phyloP scores from a whole-genome alignment of 2,113 vertebrate species.

The Hippoglossus stenolepis region DNA sequence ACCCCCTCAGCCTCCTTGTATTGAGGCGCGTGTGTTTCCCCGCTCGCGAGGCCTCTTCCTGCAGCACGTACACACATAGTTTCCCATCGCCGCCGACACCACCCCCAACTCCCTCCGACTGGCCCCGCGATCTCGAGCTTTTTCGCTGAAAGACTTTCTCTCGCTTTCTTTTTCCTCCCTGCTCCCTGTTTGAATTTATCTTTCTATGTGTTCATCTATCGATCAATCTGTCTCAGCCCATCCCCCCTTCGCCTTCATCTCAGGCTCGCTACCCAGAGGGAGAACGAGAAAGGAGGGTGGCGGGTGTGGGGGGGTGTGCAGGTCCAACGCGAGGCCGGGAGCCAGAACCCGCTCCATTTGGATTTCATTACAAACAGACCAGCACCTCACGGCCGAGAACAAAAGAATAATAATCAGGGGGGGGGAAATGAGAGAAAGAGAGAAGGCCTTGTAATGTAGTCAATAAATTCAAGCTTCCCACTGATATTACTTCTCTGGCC shows the following conservation, averaged over 20 bases:
- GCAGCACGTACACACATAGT: slow-evolving; percentile 78
- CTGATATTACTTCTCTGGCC: slow-evolving; percentile 31
- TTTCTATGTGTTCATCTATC: slow-evolving; percentile 14
- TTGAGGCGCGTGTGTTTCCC: slow-evolving; percentile 40
- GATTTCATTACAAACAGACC: slow-evolving; percentile 76
- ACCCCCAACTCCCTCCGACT: slow-evolving; percentile 6
- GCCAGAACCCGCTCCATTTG: slow-evolving; percentile 72
- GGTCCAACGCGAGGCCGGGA: slow-evolving; percentile 50
- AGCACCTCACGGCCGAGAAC: slow-evolving; percentile 53
- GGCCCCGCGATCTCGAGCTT: slow-evolving; percentile 42
- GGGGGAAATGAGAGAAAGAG: slow-evolving; percentile 19
- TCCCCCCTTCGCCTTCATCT: slow-evolving; percentile 42
- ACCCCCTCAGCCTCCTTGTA: not conserved
- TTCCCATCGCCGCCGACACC: slow-evolving; percentile 72
- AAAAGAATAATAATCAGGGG: slow-evolving; percentile 70
- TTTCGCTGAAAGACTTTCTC: slow-evolving; percentile 47
- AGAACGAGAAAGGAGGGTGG: not conserved
- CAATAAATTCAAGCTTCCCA: slow-evolving; percentile 63
- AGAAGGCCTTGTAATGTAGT: slow-evolving; percentile 59
- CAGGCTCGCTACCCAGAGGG: slow-evolving; percentile 20
- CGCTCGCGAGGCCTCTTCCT: slow-evolving; percentile 75
- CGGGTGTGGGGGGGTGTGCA: not conserved
- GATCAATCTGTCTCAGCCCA: slow-evolving; percentile 36
- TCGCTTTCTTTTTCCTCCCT: slow-evolving; percentile 29
- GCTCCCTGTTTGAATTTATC: slow-evolving; percentile 27